Evolutionary conservation across 2,113 vertebrate genomes (phyloP).

Genomic region (Sisor rabdophorus): DNA sequence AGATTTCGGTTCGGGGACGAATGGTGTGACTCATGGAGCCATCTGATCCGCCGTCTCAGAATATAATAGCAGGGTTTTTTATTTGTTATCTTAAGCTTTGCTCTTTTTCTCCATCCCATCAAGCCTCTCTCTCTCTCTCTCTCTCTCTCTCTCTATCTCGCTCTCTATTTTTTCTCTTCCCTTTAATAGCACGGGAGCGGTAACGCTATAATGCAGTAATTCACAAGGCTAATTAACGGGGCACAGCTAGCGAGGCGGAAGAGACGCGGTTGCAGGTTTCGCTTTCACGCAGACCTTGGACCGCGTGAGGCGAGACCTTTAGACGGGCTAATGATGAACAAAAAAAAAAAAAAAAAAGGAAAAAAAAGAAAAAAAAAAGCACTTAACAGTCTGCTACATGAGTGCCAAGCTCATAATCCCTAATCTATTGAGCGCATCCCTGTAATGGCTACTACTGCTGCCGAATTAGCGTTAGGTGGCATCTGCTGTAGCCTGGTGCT

Average conservation of each 20-base stretch:
- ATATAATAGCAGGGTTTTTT: slow-evolving; percentile 16
- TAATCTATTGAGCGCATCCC: slow-evolving; percentile 31
- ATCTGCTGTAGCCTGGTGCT: slow-evolving; percentile 19
- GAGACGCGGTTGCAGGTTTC: neutral
- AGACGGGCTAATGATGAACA: slow-evolving; percentile 17
- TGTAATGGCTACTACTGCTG: slow-evolving; percentile 21
- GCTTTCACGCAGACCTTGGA: slow-evolving; percentile 20
- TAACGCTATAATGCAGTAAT: slow-evolving; percentile 17
- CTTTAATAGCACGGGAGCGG: neutral
- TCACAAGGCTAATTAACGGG: slow-evolving; percentile 47
- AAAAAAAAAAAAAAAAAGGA: slow-evolving; percentile 19
- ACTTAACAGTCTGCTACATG: slow-evolving; percentile 17
- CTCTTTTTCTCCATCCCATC: slow-evolving; percentile 14
- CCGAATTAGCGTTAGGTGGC: slow-evolving; percentile 14
- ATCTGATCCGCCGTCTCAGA: neutral
- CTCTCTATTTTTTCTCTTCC: neutral
- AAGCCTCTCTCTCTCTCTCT: slow-evolving; percentile 2
- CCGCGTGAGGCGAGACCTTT: slow-evolving; percentile 26
- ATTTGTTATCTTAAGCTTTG: slow-evolving; percentile 3
- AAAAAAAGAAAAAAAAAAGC: slow-evolving; percentile 18
- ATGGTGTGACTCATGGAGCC: slow-evolving; percentile 7
- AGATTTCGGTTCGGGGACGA: neutral
- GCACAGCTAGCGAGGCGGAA: slow-evolving; percentile 28
- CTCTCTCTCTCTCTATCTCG: neutral
- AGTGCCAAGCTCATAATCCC: slow-evolving; percentile 33